Evolutionary conservation across 2,888 invertebrate genomes (phyloP).

Genomic region (Leptinotarsa haldemani): DNA sequence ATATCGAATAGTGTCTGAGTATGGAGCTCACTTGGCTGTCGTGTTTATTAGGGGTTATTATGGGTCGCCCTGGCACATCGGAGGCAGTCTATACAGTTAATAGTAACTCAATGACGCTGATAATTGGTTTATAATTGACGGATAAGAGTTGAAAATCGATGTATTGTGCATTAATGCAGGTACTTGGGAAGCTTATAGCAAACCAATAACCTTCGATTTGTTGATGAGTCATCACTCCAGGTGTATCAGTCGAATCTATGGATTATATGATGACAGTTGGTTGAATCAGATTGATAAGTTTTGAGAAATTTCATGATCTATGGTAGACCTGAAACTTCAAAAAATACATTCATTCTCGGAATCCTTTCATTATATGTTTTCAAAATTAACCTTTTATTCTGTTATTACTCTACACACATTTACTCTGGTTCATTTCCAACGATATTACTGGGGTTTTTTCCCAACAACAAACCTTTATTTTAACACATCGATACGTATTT

Average conservation of each 20-base stretch:
- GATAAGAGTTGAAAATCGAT: conserved; percentile 21
- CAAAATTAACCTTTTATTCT: too few species aligned
- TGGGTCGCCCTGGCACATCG: background rate
- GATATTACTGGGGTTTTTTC: too few species aligned
- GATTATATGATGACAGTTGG: too few species aligned
- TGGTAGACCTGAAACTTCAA: too few species aligned
- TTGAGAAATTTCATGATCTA: too few species aligned
- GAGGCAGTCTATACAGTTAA: conserved; percentile 8
- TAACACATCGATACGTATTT: too few species aligned
- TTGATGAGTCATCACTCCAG: background rate
- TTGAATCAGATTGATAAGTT: background rate
- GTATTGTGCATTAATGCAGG: background rate
- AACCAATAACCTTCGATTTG: background rate
- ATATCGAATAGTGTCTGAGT: conserved; percentile 9
- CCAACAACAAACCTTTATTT: too few species aligned
- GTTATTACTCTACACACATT: too few species aligned
- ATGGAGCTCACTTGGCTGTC: conserved; percentile 21
- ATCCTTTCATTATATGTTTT: too few species aligned
- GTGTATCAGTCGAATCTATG: too few species aligned
- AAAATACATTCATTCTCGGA: too few species aligned
- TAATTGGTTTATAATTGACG: conserved; percentile 24
- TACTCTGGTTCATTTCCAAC: too few species aligned
- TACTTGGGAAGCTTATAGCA: background rate
- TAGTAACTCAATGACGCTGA: conserved; percentile 18
- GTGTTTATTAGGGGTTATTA: conserved; percentile 18